A percentile compares a stretch with the other conserved stretches of the same genome.
phyloP scores from a whole-genome alignment of 2,888 invertebrate genomes.

The Elegia similella region DNA sequence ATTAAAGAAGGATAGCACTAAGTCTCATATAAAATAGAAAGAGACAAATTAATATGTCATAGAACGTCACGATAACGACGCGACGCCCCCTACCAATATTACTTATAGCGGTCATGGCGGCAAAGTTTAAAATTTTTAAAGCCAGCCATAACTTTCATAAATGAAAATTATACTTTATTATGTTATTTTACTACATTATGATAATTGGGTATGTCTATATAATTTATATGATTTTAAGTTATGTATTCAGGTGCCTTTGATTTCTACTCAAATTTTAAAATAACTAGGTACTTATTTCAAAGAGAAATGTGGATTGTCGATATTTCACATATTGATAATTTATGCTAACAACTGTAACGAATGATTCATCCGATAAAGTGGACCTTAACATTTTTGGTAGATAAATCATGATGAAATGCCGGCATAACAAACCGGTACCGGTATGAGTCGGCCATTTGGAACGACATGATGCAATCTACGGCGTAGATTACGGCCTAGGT shows the following conservation, averaged over 20 bases:
- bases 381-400: not conserved
- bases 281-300: no score
- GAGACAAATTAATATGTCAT: slow-evolving; percentile 23
- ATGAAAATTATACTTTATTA: not conserved
- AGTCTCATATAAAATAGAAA: slow-evolving; percentile 15
- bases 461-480: not conserved
- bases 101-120: not conserved
- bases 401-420: not conserved
- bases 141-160: not conserved
- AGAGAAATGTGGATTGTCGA: no score
- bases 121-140: not conserved
- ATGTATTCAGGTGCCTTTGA: no score
- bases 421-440: not conserved
- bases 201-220: no score
- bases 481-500: not conserved
- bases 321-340: no score
- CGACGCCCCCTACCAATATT: not conserved
- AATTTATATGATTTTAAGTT: no score
- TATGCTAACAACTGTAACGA: no score
- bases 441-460: not conserved
- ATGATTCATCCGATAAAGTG: not conserved
- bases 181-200: no score
- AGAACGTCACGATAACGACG: not conserved
- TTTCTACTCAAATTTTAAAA: no score
- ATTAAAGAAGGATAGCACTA: slow-evolving; percentile 32